Percentiles rank a stretch among this genome's conserved stretches.
These are phyloP conservation scores for Monodelphis domestica DNA, from an alignment of 2,797 vertebrate genomes.

Conservation along the genomic window DNA sequence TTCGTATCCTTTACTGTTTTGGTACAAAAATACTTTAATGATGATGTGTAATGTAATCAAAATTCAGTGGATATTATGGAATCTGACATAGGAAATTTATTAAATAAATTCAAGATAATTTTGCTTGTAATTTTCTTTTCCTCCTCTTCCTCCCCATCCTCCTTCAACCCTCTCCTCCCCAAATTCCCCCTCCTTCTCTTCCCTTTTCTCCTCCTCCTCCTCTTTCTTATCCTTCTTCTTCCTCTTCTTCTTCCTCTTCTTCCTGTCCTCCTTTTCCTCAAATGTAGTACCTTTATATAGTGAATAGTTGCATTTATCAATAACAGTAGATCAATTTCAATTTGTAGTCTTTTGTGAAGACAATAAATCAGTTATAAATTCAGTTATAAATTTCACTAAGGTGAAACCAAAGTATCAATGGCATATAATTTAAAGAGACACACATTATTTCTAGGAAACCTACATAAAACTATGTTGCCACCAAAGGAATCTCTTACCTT, in stretches of 20 bases:
- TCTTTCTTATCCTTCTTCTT: too few relatives aligned
- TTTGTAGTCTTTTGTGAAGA: conserved; percentile 16
- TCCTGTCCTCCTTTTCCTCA: not conserved
- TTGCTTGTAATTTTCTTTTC: not conserved
- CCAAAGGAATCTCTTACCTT: conserved; percentile 38
- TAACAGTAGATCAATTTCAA: conserved; percentile 1
- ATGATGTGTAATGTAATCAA: not conserved
- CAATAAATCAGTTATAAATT: conserved; percentile 13
- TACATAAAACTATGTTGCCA: conserved; percentile 5
- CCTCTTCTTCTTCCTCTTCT: too few relatives aligned
- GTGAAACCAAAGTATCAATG: conserved; percentile 32
- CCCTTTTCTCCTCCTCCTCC: too few relatives aligned
- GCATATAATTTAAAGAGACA: conserved; percentile 35
- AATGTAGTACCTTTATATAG: not conserved
- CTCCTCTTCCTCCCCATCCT: too few relatives aligned
- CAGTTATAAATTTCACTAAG: not conserved
- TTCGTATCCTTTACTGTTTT: not conserved
- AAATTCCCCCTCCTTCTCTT: too few relatives aligned
- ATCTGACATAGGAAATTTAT: not conserved
- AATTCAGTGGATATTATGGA: not conserved
- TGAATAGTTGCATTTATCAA: conserved; percentile 18
- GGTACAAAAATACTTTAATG: not conserved
- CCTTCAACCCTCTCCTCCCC: too few relatives aligned
- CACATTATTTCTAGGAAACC: conserved; percentile 36
- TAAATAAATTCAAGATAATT: not conserved